Evolutionary conservation across 2,888 invertebrate genomes (phyloP).

Genomic region (Phyllotreta striolata): DNA sequence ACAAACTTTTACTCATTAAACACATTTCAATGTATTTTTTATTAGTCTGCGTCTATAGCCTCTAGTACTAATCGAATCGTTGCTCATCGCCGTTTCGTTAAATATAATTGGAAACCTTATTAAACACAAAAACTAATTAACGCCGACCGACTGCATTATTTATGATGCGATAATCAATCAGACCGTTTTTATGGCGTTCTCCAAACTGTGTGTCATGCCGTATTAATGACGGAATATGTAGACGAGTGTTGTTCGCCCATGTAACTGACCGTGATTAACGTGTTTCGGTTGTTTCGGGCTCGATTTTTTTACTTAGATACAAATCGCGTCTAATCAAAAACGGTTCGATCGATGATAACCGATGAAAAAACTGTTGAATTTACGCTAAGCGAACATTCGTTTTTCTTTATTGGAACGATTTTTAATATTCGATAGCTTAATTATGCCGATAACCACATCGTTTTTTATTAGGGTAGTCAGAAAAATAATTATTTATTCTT

Average conservation of each 20-base stretch:
- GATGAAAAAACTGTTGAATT: slow-evolving; percentile 13
- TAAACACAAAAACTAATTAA: slow-evolving; percentile 29
- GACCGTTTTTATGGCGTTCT: slow-evolving; percentile 24
- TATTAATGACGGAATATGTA: slow-evolving; percentile 29
- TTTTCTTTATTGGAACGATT: too few species aligned
- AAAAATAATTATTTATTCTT: too few species aligned
- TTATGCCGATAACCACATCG: too few species aligned
- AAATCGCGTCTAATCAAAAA: slow-evolving; percentile 28
- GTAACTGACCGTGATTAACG: slow-evolving; percentile 32
- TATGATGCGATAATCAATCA: slow-evolving; percentile 29
- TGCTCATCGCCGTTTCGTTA: slow-evolving; percentile 7
- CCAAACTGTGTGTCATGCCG: slow-evolving; percentile 28
- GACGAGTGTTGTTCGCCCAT: slow-evolving; percentile 27
- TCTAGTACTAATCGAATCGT: slow-evolving; percentile 15
- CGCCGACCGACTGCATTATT: slow-evolving; percentile 25
- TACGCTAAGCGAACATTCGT: neutral
- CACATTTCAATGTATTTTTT: neutral
- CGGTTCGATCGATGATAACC: slow-evolving; percentile 18
- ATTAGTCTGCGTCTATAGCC: slow-evolving; percentile 3
- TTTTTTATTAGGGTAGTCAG: too few species aligned
- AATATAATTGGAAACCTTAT: slow-evolving; percentile 25
- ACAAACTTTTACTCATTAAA: too few species aligned
- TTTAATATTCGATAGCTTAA: too few species aligned
- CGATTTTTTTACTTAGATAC: slow-evolving; percentile 20
- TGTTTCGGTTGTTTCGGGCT: slow-evolving; percentile 15